phyloP scores from a whole-genome alignment of 2,797 vertebrate species.

The Cryptoprocta ferox region DNA sequence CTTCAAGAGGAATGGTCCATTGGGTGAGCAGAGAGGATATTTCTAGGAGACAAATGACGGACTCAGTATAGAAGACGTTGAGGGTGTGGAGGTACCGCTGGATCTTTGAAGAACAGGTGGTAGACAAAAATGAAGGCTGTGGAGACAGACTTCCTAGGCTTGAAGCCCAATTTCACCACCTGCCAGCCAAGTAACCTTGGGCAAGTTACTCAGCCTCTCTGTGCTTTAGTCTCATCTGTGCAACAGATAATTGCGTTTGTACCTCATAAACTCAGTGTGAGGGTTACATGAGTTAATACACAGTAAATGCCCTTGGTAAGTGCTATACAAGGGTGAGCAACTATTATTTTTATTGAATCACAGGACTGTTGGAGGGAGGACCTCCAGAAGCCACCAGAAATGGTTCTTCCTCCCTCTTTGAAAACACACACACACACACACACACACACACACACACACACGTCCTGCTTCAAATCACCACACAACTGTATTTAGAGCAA shows the following conservation, averaged over 20 bases:
- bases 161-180: not conserved
- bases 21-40: not conserved
- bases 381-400: not conserved
- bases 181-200: not conserved
- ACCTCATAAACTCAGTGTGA: not conserved
- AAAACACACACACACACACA: not conserved
- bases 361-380: not conserved
- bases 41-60: not conserved
- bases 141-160: not conserved
- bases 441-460: not conserved
- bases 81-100: not conserved
- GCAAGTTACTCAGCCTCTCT: not conserved
- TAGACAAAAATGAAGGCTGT: not conserved
- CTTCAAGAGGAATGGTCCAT: not conserved
- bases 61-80: not conserved
- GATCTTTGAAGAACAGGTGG: not conserved
- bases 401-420: not conserved
- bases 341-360: constrained; percentile 10
- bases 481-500: not conserved
- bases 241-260: constrained; percentile 27
- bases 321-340: not conserved
- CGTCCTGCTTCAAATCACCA: not conserved
- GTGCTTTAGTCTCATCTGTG: not conserved
- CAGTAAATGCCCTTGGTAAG: not conserved
- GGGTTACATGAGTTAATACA: not conserved